phyloP scores from a whole-genome alignment of 1,140 invertebrate species.

The Caenorhabditis elegans region WBcel235 BX284604.4:5247001-5247500 shows the following conservation, averaged over 20 bases:
- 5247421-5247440: too few relatives aligned
- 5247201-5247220: constrained; percentile 14
- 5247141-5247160: not conserved
- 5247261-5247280: too few relatives aligned
- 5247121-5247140: too few relatives aligned
- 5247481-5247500: not conserved
- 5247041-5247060: not conserved
- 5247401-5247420: too few relatives aligned
- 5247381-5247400: too few relatives aligned
- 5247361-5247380: too few relatives aligned
- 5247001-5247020: not conserved
- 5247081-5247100: not conserved
- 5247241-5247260: not conserved
- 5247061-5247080: not conserved
- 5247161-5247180: not conserved
- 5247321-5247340: too few relatives aligned
- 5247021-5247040: constrained; percentile 1
- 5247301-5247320: too few relatives aligned
- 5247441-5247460: too few relatives aligned
- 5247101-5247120: not conserved
- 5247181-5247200: not conserved
- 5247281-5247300: too few relatives aligned
- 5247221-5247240: not conserved
- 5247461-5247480: too few relatives aligned
- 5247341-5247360: too few relatives aligned